A percentile compares a stretch with the other conserved stretches of the same genome.
Conservation (phyloP, 2,113 vertebrate species). For the Eulemur rufifrons region DNA sequence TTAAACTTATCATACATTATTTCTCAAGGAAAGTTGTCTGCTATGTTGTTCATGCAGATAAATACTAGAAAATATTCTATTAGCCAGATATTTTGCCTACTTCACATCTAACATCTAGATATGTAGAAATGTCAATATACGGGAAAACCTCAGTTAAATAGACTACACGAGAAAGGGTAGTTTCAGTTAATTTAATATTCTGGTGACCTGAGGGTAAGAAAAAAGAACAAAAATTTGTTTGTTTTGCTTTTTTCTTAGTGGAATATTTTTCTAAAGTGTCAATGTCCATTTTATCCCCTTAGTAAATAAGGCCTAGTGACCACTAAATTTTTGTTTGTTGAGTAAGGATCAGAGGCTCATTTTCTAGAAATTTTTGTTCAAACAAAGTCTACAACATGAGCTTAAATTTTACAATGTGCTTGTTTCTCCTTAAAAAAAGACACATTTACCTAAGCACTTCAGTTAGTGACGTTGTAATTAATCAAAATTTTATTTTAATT, state of each 20-base stretch:
- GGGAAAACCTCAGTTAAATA: background rate
- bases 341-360: background rate
- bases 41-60: background rate
- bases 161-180: background rate
- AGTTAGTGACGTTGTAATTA: background rate
- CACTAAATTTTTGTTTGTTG: background rate
- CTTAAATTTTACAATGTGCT: background rate
- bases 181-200: background rate
- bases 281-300: background rate
- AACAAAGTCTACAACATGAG: background rate
- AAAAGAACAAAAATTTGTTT: background rate
- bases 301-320: background rate
- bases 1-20: background rate
- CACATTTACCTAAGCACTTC: background rate
- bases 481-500: background rate
- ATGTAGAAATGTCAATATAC: background rate
- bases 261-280: background rate
- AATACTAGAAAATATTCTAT: background rate
- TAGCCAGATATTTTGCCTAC: background rate
- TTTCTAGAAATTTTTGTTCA: constrained; percentile 1
- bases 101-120: background rate
- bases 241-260: background rate
- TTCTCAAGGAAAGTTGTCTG: background rate
- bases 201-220: background rate
- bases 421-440: background rate